Evolutionary conservation across 1,140 invertebrate species (phyloP).

Genomic region (Dendroctonus valens): DNA sequence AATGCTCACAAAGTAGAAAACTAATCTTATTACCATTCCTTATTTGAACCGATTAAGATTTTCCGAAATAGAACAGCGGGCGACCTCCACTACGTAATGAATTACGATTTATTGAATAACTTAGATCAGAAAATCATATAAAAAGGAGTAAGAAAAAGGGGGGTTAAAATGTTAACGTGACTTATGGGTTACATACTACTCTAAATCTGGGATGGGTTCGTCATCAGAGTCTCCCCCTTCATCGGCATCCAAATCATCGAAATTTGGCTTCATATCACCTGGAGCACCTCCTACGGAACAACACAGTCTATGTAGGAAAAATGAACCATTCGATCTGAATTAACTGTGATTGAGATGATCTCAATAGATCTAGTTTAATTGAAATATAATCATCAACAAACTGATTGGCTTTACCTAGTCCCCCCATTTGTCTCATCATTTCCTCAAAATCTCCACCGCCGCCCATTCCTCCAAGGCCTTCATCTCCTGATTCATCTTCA

Average conservation of each 20-base stretch:
- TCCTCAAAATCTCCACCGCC: slow-evolving; percentile 49
- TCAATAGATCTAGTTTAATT: neutral
- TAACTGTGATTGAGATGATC: too few relatives aligned
- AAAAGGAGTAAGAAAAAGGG: slow-evolving; percentile 18
- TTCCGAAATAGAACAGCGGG: too few relatives aligned
- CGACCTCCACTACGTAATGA: too few relatives aligned
- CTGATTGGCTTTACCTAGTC: slow-evolving; percentile 37
- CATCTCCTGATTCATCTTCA: slow-evolving; percentile 63
- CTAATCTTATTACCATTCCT: too few relatives aligned
- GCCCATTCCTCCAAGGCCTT: slow-evolving; percentile 48
- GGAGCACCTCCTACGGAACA: slow-evolving; percentile 22
- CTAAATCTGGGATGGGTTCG: slow-evolving; percentile 48
- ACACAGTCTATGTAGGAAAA: too few relatives aligned
- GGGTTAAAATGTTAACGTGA: slow-evolving; percentile 9
- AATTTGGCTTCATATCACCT: slow-evolving; percentile 45
- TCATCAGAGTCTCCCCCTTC: slow-evolving; percentile 50
- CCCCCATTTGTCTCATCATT: slow-evolving; percentile 51
- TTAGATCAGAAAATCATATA: slow-evolving; percentile 21
- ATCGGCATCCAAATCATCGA: slow-evolving; percentile 47
- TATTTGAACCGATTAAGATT: too few relatives aligned
- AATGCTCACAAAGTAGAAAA: too few relatives aligned
- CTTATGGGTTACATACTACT: slow-evolving; percentile 36
- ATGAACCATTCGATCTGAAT: too few relatives aligned
- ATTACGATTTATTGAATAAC: slow-evolving; percentile 25
- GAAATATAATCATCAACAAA: neutral